A percentile compares a stretch with the other conserved stretches of the same genome.
Conservation (phyloP, 2,113 vertebrate species). For the Odocoileus hemionus region DNA sequence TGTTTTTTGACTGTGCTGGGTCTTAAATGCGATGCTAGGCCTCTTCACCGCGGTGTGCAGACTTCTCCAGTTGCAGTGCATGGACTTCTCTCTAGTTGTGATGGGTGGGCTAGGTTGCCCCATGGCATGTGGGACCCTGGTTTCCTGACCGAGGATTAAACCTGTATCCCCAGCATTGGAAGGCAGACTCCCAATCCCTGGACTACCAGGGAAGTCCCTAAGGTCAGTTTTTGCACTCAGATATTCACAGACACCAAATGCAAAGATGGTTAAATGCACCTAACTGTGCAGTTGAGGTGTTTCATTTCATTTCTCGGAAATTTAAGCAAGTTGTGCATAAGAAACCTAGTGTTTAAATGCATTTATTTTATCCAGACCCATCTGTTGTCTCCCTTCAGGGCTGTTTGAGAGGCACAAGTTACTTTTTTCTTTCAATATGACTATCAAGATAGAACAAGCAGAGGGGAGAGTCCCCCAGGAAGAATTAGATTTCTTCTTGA, state of each 20-base stretch:
- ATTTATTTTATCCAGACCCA: no score
- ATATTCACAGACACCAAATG: rapidly evolving
- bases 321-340: rapidly evolving
- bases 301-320: not conserved
- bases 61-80: not conserved
- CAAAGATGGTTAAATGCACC: not conserved
- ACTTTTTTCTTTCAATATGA: conserved; percentile 95
- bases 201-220: not conserved
- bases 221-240: not conserved
- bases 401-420: conserved; percentile 96
- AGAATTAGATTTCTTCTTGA: conserved; percentile 96
- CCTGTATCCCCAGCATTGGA: not conserved
- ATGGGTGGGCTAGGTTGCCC: not conserved
- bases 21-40: not conserved
- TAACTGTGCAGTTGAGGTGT: rapidly evolving
- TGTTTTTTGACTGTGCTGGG: not conserved
- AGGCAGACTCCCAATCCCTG: not conserved
- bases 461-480: conserved; percentile 89
- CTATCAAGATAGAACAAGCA: conserved; percentile 93
- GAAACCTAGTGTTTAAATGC: not conserved
- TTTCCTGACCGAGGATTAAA: not conserved
- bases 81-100: not conserved
- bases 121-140: not conserved
- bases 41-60: not conserved
- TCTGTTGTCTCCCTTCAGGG: conserved; percentile 77